phyloP scores from a whole-genome alignment of 2,797 vertebrate genomes.

The Salmo trutta region DNA sequence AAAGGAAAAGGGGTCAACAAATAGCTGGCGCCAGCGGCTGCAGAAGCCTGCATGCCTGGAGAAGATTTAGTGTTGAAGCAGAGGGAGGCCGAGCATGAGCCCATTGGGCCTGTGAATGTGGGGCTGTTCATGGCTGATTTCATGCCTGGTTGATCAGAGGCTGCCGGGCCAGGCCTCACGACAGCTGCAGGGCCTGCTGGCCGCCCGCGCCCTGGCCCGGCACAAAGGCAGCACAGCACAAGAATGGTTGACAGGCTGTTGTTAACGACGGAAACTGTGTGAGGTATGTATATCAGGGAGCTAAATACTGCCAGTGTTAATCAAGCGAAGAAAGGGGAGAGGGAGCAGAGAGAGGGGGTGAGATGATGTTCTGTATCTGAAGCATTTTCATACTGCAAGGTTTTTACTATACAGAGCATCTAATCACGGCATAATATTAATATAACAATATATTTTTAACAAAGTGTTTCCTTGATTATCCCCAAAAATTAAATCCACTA shows the following conservation, averaged over 20 bases:
- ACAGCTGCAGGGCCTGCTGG: constrained; percentile 79
- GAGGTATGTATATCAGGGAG: constrained; percentile 65
- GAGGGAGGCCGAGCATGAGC: constrained; percentile 57
- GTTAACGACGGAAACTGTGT: constrained; percentile 75
- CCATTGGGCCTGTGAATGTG: constrained; percentile 71
- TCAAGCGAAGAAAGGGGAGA: constrained; percentile 6
- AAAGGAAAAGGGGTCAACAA: constrained; percentile 46
- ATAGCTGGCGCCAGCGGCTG: constrained; percentile 71
- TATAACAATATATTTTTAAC: background rate
- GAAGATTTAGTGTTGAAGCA: constrained; percentile 68
- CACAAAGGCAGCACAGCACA: constrained; percentile 73
- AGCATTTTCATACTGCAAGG: background rate
- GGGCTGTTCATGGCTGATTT: constrained; percentile 76
- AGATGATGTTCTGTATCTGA: background rate
- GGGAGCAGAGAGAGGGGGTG: background rate
- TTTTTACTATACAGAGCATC: background rate
- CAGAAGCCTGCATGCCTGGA: constrained; percentile 65
- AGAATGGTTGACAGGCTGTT: constrained; percentile 77
- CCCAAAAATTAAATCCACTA: background rate
- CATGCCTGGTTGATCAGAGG: constrained; percentile 79
- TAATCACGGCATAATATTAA: background rate
- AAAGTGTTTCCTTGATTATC: background rate
- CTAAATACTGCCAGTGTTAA: constrained; percentile 37
- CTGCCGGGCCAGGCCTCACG: constrained; percentile 70
- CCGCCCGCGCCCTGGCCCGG: constrained; percentile 27